Evolutionary conservation across 2,797 vertebrate species (phyloP), one percentile per base, ranked within the genome.

Genomic region (Euphonia xanthogaster): DNA sequence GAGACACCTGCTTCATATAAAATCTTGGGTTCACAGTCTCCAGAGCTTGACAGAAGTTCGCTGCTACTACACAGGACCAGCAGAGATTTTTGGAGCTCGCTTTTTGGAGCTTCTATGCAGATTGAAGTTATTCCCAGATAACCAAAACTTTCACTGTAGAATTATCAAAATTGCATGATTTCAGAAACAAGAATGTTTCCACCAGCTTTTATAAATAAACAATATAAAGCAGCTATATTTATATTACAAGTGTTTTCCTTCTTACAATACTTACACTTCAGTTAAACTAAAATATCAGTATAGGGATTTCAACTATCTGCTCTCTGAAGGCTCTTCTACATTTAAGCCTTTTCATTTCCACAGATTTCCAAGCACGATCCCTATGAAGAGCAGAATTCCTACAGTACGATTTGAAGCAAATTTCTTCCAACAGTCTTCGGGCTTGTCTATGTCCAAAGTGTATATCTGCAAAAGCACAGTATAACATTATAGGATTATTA

Each of bases 351-450:
- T 98, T 78, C 55, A 80, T 97, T 99, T 99, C 98, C 98, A 98
- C 44, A 99, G 96, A 95, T 99, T 99, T 23, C 99, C 99, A 31
- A 98, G 90, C 50, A 99, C 95, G 91, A 99, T 99, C 53, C 99
- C 99, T 77, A 98, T 71, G 86, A 99, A 98, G 61, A 99, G 86
- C 53, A 99, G 92, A 62, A 99, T 94, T 88, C 99, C 99, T 31
- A 99, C 63, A 79, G 98, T 99, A 95, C 98, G 98, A 97, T 99
- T 99, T 12, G 99, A 99, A 62, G 97, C 96, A 94, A 99, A 99
- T 87, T 99, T 99, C 94, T 98, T 98, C 99, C 99, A 99, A 93
- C 99, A 99, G 93, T 99, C 99, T 85, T 99, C 99, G 24, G 99
- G 98, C 86, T 98, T 98, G 96, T 99, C 98, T 81, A 99, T 98